These are phyloP conservation scores for Aurelia aurita DNA, from an alignment of 30 jellyfish, hydroid and myxozoan species.

Conservation along the genomic window DNA sequence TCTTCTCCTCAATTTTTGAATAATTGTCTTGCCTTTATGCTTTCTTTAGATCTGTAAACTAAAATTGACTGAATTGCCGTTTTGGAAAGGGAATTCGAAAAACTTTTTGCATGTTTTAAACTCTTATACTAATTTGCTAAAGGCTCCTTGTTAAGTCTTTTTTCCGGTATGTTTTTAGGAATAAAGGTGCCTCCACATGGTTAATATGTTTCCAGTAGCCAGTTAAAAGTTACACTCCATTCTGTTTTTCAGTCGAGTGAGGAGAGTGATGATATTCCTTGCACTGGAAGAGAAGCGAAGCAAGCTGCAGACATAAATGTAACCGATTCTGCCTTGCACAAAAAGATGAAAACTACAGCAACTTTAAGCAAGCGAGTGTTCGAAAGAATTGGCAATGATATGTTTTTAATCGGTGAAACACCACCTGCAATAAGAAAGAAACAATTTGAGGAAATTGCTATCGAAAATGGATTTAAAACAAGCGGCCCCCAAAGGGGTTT, in stretches of 20 bases:
- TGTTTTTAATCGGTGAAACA: slow-evolving; percentile 79
- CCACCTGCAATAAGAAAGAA: slow-evolving; percentile 67
- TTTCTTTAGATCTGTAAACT: no score
- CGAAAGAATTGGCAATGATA: slow-evolving; percentile 80
- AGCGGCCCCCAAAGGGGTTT: no score
- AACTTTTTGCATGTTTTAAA: no score
- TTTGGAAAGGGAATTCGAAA: no score
- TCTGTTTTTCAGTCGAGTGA: slow-evolving; percentile 69
- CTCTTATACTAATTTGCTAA: no score
- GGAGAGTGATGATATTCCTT: slow-evolving; percentile 67
- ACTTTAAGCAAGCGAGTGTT: slow-evolving; percentile 44
- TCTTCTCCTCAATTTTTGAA: no score
- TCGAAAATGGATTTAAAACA: slow-evolving; percentile 53
- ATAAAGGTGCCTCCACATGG: no score
- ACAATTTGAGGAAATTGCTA: slow-evolving; percentile 66
- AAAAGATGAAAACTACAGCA: not conserved
- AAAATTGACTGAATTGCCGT: no score
- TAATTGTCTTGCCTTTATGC: no score
- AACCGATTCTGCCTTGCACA: no score
- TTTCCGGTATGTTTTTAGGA: no score
- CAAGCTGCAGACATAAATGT: not conserved
- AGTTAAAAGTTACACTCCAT: not conserved
- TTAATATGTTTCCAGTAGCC: not conserved
- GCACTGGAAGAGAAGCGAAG: slow-evolving; percentile 16
- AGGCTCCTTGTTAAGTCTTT: no score